Evolutionary conservation across 2,888 invertebrate species (phyloP), one percentile per base, ranked within the genome.

Genomic region (Iselma pallidipennis): DNA sequence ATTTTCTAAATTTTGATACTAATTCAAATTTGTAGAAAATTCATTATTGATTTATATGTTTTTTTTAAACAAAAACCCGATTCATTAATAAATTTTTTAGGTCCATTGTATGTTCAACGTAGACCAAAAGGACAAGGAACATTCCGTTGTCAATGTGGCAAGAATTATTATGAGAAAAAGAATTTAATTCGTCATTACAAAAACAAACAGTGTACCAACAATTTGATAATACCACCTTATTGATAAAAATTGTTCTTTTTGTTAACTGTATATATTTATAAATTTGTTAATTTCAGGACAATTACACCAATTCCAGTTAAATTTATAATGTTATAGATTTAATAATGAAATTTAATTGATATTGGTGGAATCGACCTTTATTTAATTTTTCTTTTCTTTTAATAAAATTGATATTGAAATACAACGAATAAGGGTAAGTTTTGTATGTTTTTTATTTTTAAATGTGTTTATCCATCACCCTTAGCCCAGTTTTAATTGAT

Each of bases 101-200:
- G 66, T 49, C 59, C 55, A 16, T 52, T 58, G 7, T 21, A 16
- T 49, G 12, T 26, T 4, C 48, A 45, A 26, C 28, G 75, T 48
- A 63, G 76, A 59, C 76, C 76, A 2, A 75, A 71, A 63, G 76
- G 76, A 16, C 64, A 65, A 52, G 76, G 76, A 5, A 66, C 67
- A 31, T 73, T 71, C 54, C 60, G 66, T 33, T 76, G 76, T 53
- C 55, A 67, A 28, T 76, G 76, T 55, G 75, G 76, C 5, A 67
- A 71, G 45, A 76, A 70, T 1, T 76, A 76, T 52, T 76, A 75
- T 58, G 73, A 76, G 54, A 75, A 71, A 65, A 76, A 76, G 60
- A 76, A 76, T 62, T 63, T 76, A 37, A 63, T 75, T 59, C 61
- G 76, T 12, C 76, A 76, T 60, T 75, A 70, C 55, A 72, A 72